Percentiles rank a stretch among this genome's conserved stretches.
Conservation (phyloP, 2,113 vertebrate genomes). For the Amia ocellicauda region DNA sequence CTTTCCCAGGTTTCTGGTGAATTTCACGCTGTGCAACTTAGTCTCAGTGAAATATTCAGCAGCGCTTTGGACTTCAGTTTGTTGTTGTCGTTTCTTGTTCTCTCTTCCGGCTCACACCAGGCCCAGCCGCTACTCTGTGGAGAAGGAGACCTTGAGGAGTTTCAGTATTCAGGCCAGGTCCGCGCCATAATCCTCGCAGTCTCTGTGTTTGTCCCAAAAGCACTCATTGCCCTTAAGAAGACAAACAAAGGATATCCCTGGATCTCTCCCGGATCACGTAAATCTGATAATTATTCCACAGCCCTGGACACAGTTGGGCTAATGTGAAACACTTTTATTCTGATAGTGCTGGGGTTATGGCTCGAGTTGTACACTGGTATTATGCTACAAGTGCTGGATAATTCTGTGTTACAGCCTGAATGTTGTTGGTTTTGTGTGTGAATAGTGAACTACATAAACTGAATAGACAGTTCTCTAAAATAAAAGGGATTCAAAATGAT, state of each 20-base stretch:
- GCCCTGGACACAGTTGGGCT: conserved; percentile 27
- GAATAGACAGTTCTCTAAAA: conserved; percentile 43
- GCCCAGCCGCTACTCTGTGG: not conserved
- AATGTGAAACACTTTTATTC: conserved; percentile 2
- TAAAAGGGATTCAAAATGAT: not conserved
- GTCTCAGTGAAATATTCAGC: too few relatives aligned
- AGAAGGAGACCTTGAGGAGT: conserved; percentile 40
- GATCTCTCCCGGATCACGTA: conserved; percentile 62
- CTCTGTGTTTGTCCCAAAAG: conserved; percentile 56
- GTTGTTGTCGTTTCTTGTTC: too few relatives aligned
- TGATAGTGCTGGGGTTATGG: too few relatives aligned
- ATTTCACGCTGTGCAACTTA: too few relatives aligned
- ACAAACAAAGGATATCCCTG: conserved; percentile 69
- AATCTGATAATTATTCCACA: conserved; percentile 59
- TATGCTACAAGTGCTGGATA: not conserved
- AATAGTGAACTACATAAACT: conserved; percentile 61
- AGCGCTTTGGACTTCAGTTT: too few relatives aligned
- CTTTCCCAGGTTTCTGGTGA: too few relatives aligned
- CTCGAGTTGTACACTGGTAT: too few relatives aligned
- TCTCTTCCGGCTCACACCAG: too few relatives aligned
- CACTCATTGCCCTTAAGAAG: conserved; percentile 68
- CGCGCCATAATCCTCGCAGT: conserved; percentile 58
- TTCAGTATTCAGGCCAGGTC: conserved; percentile 61
- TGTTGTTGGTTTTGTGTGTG: not conserved
- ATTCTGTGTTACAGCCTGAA: not conserved